Evolutionary conservation across 1,140 invertebrate species (phyloP), one percentile per base, ranked within the genome.

Genomic region (Calycopis cecrops): DNA sequence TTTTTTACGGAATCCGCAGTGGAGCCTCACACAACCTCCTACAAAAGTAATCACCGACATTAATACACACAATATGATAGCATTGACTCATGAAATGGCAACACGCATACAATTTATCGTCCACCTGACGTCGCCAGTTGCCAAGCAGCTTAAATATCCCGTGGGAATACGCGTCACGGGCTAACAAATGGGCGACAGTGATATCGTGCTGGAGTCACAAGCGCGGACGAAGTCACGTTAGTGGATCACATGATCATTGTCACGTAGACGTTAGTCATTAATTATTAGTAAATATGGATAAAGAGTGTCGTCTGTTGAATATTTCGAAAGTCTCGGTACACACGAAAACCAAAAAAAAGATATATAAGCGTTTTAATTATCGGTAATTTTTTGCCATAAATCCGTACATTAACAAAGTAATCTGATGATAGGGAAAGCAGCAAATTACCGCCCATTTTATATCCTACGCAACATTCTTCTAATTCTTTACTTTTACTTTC

Each of bases 101-200:
- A 44, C 40, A 17, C 9, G 17, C 14, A 14, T 14, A 9, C 14
- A 14, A 44, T 44, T 44, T 16, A 44, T 44, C 14, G 14, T 44
- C 16, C 40, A 44, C 40, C 40, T 16, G 14, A 44, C 40, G 3
- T 9, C 40, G 16, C 1, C 16, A 4, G 40, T 44, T 44, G 40
- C 40, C 40, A 44, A 44, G 12, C 40, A 44, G 17, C 17, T 44
- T 44, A 44, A 44, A 44, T 44, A 44, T 44, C 14, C 40, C 9
- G 40, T 1, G 9, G 40, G 14, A 3, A 44, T n/a, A n/a, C n/a
- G 3, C 14, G 12, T 44, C 40, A 44, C 35, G 11, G 35, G 35
- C 1, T 4, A 10, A 37, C 35, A 10, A 37, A 9, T 37, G 9
- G 35, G 1, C 9, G 11, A 37, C 35, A 37, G 3, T 10, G 4